Evolutionary conservation across 2,888 invertebrate species (phyloP).

Genomic region (Zygothrica quintamaculata): DNA sequence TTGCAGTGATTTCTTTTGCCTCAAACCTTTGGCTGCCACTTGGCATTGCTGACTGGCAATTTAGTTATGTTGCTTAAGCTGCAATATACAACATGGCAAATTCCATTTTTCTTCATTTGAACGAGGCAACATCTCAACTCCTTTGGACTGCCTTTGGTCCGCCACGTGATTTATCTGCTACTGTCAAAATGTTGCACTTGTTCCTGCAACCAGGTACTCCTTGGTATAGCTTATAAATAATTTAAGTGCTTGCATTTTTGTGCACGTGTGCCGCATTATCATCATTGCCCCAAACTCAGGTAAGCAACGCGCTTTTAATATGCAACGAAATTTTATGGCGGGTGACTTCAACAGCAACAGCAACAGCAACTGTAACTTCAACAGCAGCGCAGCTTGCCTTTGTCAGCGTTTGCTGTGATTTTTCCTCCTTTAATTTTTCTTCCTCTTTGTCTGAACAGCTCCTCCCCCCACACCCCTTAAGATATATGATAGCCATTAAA

Average conservation of each 20-base stretch:
- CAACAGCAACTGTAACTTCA: not conserved
- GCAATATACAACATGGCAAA: slow-evolving; percentile 41
- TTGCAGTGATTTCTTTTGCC: slow-evolving; percentile 47
- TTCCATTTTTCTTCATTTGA: slow-evolving; percentile 74
- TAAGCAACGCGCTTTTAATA: slow-evolving; percentile 51
- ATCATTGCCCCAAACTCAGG: slow-evolving; percentile 46
- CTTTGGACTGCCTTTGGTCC: slow-evolving; percentile 39
- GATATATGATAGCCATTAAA: slow-evolving; percentile 50
- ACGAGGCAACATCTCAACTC: slow-evolving; percentile 38
- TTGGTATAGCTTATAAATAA: slow-evolving; percentile 71
- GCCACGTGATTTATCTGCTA: slow-evolving; percentile 68
- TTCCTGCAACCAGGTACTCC: slow-evolving; percentile 8
- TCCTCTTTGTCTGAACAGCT: not conserved
- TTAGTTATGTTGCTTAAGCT: slow-evolving; percentile 46
- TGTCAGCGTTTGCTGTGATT: slow-evolving; percentile 55
- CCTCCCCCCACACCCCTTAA: not conserved
- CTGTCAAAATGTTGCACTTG: slow-evolving; percentile 53
- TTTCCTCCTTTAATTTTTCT: too few species aligned
- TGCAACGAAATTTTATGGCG: slow-evolving; percentile 51
- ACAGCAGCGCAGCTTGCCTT: slow-evolving; percentile 17
- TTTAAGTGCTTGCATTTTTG: slow-evolving; percentile 77
- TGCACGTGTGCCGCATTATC: slow-evolving; percentile 78
- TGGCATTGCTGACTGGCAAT: slow-evolving; percentile 25
- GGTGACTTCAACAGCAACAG: slow-evolving; percentile 9
- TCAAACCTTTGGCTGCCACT: not conserved